These are phyloP conservation scores for Myotis daubentonii DNA, from an alignment of 2,797 vertebrate species.

Conservation along the genomic window DNA sequence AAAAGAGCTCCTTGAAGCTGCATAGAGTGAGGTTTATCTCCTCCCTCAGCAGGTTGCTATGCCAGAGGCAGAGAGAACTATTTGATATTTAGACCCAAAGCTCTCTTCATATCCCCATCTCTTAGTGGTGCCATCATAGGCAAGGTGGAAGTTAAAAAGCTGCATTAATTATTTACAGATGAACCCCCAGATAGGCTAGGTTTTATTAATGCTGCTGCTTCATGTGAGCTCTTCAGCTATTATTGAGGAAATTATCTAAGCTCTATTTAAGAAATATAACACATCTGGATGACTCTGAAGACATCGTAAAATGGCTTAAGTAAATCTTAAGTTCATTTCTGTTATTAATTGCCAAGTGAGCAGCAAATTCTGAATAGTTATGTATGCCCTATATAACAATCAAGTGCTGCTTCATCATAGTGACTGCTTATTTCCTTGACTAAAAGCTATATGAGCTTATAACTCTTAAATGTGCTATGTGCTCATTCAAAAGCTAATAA, in stretches of 20 bases:
- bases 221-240: not conserved
- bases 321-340: conserved; percentile 47
- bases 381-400: not conserved
- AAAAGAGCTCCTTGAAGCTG: not conserved
- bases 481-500: not conserved
- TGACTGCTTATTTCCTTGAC: not conserved
- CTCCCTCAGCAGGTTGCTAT: not conserved
- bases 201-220: not conserved
- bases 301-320: not conserved
- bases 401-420: not conserved
- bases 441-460: not conserved
- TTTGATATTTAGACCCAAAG: conserved; percentile 47
- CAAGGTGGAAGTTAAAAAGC: not conserved
- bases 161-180: conserved; percentile 31
- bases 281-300: not conserved
- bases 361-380: not conserved
- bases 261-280: not conserved
- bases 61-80: conserved; percentile 33
- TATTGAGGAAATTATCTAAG: not conserved
- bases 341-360: not conserved
- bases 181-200: not conserved
- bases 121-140: not conserved
- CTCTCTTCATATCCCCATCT: not conserved
- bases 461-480: not conserved
- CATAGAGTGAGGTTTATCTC: not conserved